Base-by-base conservation (phyloP, 2,113 vertebrate species). In the Donacobius atricapilla region DNA sequence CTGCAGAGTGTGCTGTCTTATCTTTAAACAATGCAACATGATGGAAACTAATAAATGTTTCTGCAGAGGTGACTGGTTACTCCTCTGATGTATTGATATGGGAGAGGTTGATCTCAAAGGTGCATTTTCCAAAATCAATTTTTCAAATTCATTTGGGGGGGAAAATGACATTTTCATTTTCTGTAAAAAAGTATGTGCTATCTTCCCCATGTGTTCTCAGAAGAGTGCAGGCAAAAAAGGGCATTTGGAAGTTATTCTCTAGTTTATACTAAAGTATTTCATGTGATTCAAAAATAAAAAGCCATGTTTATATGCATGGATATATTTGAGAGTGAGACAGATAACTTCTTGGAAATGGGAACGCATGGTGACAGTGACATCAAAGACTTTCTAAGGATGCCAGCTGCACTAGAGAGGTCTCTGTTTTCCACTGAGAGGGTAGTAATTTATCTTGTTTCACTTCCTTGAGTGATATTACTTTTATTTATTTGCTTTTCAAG, bases 181-280 rank as follows among this genome's bases (percentile, higher is more conserved):
- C 81, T 86, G 42, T 63, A 77, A 76, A 75, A 79, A 93, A 90
- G 24, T 84, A 83, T 79, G 45, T 61, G 33, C 54, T 91, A 9
- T 83, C 82, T 84, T 93, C 45, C 61, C 50, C 63, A 80, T 30
- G 28, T 44, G 58, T 85, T 85, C 63, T 88, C 28, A 47, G 87
- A 93, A 73, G 45, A 91, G 24, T 27, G 7, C 30, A 85, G 51
- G 66, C 25, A 85, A 89, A 75, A 80, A 40, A 47, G 30, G 63
- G 82, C 84, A 93, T 91, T 97, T 96, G 91, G 89, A 96, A 96
- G 63, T 89, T 94, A 93, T 95, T 94, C 91, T 83, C 65, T 73
- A 58, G 66, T 88, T 76, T 87, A 58, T 42, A 65, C 16, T 65
- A 72, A 85, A 93, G 87, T 79, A 87, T 83, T 91, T 89, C 44